phyloP scores from a whole-genome alignment of 2,797 vertebrate species.

The Eleutherodactylus coqui region DNA sequence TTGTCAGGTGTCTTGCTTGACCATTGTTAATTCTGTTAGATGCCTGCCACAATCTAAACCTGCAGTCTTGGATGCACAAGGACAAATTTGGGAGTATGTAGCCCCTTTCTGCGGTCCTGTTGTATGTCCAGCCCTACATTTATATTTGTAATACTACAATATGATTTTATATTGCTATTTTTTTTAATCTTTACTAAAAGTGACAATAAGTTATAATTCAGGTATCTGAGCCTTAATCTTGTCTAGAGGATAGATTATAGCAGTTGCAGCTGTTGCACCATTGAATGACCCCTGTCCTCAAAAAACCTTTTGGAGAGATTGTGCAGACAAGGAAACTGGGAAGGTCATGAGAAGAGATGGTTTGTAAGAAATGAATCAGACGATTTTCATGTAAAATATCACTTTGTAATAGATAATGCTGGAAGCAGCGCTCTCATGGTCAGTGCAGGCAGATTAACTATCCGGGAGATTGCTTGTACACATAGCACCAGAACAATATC shows the following conservation, averaged over 20 bases:
- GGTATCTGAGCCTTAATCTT: constrained; percentile 20
- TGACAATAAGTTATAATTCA: background rate
- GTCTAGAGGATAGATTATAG: constrained; percentile 13
- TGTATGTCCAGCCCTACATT: background rate
- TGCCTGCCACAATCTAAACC: background rate
- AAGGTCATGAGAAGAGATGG: background rate
- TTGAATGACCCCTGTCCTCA: constrained; percentile 6
- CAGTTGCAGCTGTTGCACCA: constrained; percentile 9
- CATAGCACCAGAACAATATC: background rate
- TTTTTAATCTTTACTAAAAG: background rate
- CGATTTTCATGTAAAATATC: background rate
- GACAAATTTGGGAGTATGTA: background rate
- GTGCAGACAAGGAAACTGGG: constrained; percentile 2
- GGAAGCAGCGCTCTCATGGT: background rate
- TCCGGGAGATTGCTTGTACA: background rate
- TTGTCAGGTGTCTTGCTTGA: too few species aligned
- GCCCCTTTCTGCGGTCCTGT: background rate
- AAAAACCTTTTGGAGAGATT: constrained; percentile 8
- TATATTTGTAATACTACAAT: too few species aligned
- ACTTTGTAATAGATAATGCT: background rate
- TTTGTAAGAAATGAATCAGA: background rate
- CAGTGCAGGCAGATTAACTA: background rate
- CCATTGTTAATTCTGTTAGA: background rate
- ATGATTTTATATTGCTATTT: background rate
- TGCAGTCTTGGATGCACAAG: background rate